Percentiles rank a stretch among this genome's conserved stretches.
Conservation (phyloP, 2,113 vertebrate species). For the Penelope pileata region DNA sequence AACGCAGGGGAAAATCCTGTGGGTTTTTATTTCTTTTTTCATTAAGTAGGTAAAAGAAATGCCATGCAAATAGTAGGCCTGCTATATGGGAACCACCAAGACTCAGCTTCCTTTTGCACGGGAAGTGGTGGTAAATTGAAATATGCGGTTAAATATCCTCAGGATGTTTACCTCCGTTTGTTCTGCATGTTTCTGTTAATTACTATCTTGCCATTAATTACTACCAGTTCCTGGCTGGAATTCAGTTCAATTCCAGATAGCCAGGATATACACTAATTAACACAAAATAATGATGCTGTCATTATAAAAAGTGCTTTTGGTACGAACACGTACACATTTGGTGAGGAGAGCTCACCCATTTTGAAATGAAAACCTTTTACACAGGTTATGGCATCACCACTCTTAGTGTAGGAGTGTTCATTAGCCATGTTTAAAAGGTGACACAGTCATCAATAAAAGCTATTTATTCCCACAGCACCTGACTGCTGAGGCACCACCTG, state of each 20-base stretch:
- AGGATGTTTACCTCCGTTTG: neutral
- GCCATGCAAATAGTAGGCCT: neutral
- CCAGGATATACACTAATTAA: neutral
- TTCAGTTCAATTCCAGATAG: neutral
- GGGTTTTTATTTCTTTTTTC: neutral
- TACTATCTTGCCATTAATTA: neutral
- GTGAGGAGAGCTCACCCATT: neutral
- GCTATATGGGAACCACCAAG: neutral
- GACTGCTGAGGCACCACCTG: neutral
- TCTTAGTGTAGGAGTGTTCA: neutral
- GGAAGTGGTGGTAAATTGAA: neutral
- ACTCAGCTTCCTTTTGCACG: neutral
- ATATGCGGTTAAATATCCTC: neutral
- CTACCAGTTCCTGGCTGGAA: neutral
- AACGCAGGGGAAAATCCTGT: neutral
- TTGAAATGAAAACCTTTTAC: neutral
- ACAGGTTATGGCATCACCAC: neutral
- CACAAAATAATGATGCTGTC: neutral
- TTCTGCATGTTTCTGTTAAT: neutral
- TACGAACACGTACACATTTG: neutral
- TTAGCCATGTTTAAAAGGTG: neutral
- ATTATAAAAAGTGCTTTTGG: neutral
- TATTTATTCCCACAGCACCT: no score
- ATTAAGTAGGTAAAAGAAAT: neutral
- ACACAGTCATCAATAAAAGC: neutral